phyloP scores from a whole-genome alignment of 2,888 invertebrate genomes.

The Lycocerus yunnanus region DNA sequence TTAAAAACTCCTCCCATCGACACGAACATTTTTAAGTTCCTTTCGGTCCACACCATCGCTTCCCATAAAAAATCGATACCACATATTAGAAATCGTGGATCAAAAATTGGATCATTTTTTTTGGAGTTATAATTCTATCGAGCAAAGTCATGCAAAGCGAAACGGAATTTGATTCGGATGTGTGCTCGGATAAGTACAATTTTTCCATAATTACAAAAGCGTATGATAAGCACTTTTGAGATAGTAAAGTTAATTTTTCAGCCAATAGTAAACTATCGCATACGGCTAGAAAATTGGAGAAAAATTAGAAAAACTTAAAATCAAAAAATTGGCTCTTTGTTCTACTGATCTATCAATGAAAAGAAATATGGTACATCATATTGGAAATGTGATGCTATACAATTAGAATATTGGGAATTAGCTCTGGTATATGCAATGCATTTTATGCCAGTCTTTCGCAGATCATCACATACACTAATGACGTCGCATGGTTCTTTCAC shows the following conservation, averaged over 20 bases:
- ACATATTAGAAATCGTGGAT: slow-evolving; percentile 51
- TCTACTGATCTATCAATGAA: no score
- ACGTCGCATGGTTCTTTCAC: no score
- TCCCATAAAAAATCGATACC: slow-evolving; percentile 55
- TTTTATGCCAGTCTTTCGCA: no score
- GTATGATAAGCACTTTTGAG: slow-evolving; percentile 44
- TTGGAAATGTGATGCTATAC: no score
- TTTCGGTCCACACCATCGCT: slow-evolving; percentile 43
- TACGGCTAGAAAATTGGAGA: slow-evolving; percentile 4
- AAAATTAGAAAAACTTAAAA: neutral
- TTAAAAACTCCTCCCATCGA: slow-evolving; percentile 49
- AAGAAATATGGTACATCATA: no score
- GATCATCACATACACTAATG: no score
- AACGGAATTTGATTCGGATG: neutral
- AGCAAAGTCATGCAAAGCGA: slow-evolving; percentile 21
- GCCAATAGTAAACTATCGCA: slow-evolving; percentile 9
- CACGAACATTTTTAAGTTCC: slow-evolving; percentile 47
- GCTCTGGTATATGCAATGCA: no score
- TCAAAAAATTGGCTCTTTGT: neutral
- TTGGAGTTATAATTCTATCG: slow-evolving; percentile 28
- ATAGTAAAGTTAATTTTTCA: slow-evolving; percentile 31
- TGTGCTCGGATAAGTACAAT: slow-evolving; percentile 26
- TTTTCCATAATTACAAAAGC: slow-evolving; percentile 40
- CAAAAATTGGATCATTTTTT: slow-evolving; percentile 44
- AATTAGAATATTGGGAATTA: no score